Conservation (phyloP, 2,113 vertebrate species). For the Delphinus delphis region DNA sequence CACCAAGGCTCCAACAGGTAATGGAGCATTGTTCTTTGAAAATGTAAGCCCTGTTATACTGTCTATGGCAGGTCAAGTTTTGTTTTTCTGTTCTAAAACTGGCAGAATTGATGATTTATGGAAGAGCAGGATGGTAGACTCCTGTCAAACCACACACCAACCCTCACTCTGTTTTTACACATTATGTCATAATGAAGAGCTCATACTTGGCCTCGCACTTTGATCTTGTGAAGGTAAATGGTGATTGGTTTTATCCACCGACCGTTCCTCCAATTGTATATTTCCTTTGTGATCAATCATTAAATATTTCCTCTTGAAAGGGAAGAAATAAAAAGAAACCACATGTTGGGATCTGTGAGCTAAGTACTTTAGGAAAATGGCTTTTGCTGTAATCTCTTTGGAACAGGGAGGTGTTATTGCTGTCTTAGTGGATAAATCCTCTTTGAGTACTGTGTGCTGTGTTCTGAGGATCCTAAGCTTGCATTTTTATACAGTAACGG, state of each 20-base stretch:
- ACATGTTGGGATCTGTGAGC: background rate
- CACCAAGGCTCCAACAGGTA: conserved; percentile 85
- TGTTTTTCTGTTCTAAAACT: background rate
- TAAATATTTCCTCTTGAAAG: conserved; percentile 8
- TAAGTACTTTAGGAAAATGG: background rate
- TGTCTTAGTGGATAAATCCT: background rate
- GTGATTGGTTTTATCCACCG: background rate
- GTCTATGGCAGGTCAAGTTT: background rate
- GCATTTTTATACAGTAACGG: background rate
- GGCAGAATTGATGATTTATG: background rate
- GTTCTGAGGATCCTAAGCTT: background rate
- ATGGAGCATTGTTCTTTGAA: conserved; percentile 5
- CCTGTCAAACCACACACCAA: background rate
- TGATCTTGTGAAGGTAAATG: background rate
- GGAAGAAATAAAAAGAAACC: background rate
- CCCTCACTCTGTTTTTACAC: background rate
- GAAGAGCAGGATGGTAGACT: background rate
- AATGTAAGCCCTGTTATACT: background rate
- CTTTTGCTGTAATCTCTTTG: background rate
- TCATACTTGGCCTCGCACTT: background rate
- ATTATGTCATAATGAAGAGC: background rate
- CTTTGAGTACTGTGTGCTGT: background rate
- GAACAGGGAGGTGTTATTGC: background rate
- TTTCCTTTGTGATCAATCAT: conserved; percentile 7
- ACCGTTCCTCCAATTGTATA: background rate